A percentile compares a stretch with the other conserved stretches of the same genome.
These are phyloP conservation scores for Drosophila kambysellisi DNA, from an alignment of 2,888 invertebrate species.

Conservation along the genomic window DNA sequence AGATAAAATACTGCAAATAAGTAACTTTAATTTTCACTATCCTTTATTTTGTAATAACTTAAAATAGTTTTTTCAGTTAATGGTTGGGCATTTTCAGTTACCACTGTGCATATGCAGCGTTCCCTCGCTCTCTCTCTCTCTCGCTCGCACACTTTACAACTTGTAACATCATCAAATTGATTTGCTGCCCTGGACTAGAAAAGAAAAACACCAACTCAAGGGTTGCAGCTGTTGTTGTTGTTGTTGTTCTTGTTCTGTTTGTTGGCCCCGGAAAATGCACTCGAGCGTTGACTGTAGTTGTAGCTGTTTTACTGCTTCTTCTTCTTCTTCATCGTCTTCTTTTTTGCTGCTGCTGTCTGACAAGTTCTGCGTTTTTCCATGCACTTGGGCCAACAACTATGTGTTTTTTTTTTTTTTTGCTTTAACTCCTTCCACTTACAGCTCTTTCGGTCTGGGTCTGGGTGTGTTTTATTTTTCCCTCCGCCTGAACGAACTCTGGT, in stretches of 20 bases:
- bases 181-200: conserved; percentile 58
- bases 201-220: conserved; percentile 39
- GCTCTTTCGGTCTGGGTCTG: conserved; percentile 49
- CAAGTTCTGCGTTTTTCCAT: conserved; percentile 70
- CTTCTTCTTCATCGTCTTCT: conserved; percentile 22
- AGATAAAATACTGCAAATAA: background rate
- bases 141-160: conserved; percentile 32
- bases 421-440: conserved; percentile 1
- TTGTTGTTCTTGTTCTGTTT: conserved; percentile 35
- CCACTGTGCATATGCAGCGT: conserved; percentile 19
- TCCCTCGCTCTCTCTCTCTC: background rate
- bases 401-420: conserved; percentile 7
- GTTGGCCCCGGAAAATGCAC: conserved; percentile 80
- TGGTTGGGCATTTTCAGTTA: background rate
- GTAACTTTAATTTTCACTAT: background rate
- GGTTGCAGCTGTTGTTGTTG: conserved; percentile 51
- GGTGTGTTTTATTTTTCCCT: conserved; percentile 22
- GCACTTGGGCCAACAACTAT: conserved; percentile 49
- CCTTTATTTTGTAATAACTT: background rate
- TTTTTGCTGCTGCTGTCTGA: conserved; percentile 66
- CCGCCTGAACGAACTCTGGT: conserved; percentile 36
- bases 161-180: conserved; percentile 68
- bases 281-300: conserved; percentile 71
- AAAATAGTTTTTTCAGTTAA: background rate
- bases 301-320: conserved; percentile 52